Conservation (phyloP, 2,888 invertebrate genomes). For the Noctua fimbriata region DNA sequence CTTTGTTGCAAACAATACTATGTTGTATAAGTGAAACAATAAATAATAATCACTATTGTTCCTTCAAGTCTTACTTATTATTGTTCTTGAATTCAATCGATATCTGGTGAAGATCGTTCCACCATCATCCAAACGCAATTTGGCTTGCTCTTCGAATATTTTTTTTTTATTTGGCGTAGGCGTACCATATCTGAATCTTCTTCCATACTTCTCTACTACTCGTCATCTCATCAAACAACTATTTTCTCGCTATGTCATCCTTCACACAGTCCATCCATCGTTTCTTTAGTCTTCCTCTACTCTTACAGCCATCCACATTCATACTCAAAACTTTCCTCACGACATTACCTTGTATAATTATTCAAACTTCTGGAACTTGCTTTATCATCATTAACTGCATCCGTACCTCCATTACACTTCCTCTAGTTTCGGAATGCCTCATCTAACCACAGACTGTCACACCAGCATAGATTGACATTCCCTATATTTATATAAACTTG, state of each 20-base stretch:
- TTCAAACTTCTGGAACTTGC: neutral
- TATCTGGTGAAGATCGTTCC: neutral
- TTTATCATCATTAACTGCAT: neutral
- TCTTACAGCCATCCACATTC: no score
- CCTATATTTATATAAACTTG: neutral
- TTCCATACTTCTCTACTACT: no score
- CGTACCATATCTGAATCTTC: no score
- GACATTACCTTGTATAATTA: neutral
- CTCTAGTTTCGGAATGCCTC: neutral
- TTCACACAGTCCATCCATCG: no score
- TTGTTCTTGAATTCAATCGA: conserved; percentile 4
- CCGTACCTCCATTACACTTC: neutral
- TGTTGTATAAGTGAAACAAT: conserved; percentile 21
- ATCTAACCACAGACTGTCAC: neutral
- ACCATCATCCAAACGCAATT: neutral
- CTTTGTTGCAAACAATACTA: conserved; percentile 38
- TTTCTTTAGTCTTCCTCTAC: no score
- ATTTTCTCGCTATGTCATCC: no score
- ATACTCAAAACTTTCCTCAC: no score
- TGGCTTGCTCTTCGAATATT: neutral
- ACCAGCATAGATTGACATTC: neutral
- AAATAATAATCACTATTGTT: conserved; percentile 31
- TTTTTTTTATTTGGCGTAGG: neutral
- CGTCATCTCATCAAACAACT: no score
- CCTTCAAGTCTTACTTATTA: conserved; percentile 8